These are phyloP conservation scores for Pedetes capensis DNA, from an alignment of 2,113 vertebrate species.

Conservation along the genomic window DNA sequence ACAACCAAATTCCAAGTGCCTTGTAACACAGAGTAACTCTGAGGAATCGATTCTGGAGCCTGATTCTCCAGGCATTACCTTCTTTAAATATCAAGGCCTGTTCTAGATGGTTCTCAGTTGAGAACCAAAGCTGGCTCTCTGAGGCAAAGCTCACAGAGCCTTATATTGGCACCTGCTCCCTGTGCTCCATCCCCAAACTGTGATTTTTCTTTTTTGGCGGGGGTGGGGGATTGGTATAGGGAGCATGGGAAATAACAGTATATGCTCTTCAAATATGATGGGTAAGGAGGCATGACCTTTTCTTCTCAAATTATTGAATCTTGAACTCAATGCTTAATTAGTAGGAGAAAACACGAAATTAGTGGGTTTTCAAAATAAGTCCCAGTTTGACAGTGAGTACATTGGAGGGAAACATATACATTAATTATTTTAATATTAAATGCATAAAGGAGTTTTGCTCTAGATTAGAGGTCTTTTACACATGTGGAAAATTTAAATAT, in stretches of 20 bases:
- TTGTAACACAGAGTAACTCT: conserved; percentile 17
- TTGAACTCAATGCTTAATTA: conserved; percentile 23
- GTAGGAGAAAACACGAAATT: background rate
- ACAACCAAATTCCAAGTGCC: conserved; percentile 22
- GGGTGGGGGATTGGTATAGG: background rate
- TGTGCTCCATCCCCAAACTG: background rate
- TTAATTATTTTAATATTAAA: conserved; percentile 44
- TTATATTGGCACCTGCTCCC: background rate
- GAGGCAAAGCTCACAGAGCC: background rate
- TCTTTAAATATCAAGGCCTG: conserved; percentile 40
- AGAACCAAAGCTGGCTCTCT: background rate
- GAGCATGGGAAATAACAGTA: background rate
- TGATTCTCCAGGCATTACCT: background rate
- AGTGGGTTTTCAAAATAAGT: conserved; percentile 38
- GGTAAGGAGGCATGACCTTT: background rate
- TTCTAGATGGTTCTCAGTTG: conserved; percentile 38
- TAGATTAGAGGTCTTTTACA: background rate
- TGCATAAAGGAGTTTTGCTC: conserved; percentile 8
- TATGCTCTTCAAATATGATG: background rate
- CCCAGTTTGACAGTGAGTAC: conserved; percentile 38
- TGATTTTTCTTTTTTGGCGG: background rate
- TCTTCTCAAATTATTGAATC: conserved; percentile 52
- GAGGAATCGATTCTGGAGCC: conserved; percentile 33
- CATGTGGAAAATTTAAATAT: background rate
- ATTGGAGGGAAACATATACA: background rate